These are phyloP conservation scores for Drosophila maculinotata DNA, from an alignment of 2,888 invertebrate species.

Conservation along the genomic window DNA sequence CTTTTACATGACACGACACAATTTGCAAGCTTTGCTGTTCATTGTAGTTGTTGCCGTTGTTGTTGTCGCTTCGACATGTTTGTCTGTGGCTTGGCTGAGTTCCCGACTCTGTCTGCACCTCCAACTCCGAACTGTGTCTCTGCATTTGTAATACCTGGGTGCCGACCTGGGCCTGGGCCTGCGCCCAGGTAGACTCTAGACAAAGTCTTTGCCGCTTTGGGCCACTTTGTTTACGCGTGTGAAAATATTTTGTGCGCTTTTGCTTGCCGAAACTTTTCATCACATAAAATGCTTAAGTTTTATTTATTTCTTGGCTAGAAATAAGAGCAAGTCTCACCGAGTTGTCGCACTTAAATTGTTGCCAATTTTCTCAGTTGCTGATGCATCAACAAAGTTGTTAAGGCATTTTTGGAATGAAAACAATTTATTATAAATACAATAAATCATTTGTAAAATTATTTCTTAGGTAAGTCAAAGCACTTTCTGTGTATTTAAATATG, in stretches of 20 bases:
- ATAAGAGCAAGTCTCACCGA: slow-evolving; percentile 6
- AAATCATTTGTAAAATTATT: background rate
- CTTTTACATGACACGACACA: slow-evolving; percentile 79
- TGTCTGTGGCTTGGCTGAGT: slow-evolving; percentile 69
- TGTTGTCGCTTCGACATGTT: slow-evolving; percentile 72
- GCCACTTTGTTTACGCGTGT: slow-evolving; percentile 74
- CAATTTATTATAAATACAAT: too few species aligned
- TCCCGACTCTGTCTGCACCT: slow-evolving; percentile 35
- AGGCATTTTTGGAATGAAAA: background rate
- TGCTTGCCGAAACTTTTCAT: slow-evolving; percentile 59
- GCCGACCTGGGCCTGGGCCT: slow-evolving; percentile 32
- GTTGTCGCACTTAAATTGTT: slow-evolving; percentile 14
- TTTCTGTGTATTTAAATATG: too few species aligned
- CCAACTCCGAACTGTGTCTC: slow-evolving; percentile 18
- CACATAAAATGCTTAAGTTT: slow-evolving; percentile 55
- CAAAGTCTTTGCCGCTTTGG: slow-evolving; percentile 34
- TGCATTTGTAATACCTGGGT: slow-evolving; percentile 20
- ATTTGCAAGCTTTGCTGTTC: slow-evolving; percentile 70
- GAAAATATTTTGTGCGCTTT: slow-evolving; percentile 60
- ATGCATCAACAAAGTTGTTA: background rate
- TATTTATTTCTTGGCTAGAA: slow-evolving; percentile 25
- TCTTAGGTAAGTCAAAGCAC: background rate
- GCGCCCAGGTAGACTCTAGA: slow-evolving; percentile 42
- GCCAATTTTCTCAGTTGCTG: slow-evolving; percentile 15
- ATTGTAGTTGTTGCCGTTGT: slow-evolving; percentile 24